phyloP scores from a whole-genome alignment of 92 coral and sea anemone genomes.

The Ricordea florida region DNA sequence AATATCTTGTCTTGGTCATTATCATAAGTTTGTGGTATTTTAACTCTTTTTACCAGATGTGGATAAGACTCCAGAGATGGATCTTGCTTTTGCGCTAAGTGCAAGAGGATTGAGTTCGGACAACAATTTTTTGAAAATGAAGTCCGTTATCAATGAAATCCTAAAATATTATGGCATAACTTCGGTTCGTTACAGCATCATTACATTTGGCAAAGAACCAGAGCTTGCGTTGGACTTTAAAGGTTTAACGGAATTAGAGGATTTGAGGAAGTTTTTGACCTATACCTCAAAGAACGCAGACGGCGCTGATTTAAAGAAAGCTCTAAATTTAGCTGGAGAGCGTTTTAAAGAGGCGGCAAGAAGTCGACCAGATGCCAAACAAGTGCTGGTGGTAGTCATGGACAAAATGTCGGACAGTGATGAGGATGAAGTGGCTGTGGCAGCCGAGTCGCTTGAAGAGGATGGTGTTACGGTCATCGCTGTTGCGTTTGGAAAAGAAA shows the following conservation, averaged over 20 bases:
- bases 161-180: slow-evolving; percentile 51
- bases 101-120: slow-evolving; percentile 57
- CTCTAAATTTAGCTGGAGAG: slow-evolving; percentile 61
- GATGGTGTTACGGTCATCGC: slow-evolving; percentile 73
- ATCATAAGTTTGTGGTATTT: neutral
- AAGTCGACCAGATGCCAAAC: slow-evolving; percentile 70
- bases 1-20: no score
- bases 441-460: slow-evolving; percentile 55
- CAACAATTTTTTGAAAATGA: slow-evolving; percentile 57
- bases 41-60: neutral
- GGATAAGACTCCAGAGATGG: slow-evolving; percentile 44
- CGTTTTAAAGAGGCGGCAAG: slow-evolving; percentile 43
- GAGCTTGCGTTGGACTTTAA: slow-evolving; percentile 38
- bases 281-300: slow-evolving; percentile 42
- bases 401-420: slow-evolving; percentile 72
- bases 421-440: slow-evolving; percentile 43
- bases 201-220: slow-evolving; percentile 54
- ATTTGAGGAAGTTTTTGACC: slow-evolving; percentile 42
- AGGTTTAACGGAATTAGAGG: slow-evolving; percentile 29
- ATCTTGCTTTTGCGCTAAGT: slow-evolving; percentile 70
- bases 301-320: slow-evolving; percentile 68
- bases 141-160: slow-evolving; percentile 69
- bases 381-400: slow-evolving; percentile 75
- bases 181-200: slow-evolving; percentile 49
- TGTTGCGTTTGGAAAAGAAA: slow-evolving; percentile 71